phyloP scores from a whole-genome alignment of 2,113 vertebrate species.

The Sylvilagus bachmani region DNA sequence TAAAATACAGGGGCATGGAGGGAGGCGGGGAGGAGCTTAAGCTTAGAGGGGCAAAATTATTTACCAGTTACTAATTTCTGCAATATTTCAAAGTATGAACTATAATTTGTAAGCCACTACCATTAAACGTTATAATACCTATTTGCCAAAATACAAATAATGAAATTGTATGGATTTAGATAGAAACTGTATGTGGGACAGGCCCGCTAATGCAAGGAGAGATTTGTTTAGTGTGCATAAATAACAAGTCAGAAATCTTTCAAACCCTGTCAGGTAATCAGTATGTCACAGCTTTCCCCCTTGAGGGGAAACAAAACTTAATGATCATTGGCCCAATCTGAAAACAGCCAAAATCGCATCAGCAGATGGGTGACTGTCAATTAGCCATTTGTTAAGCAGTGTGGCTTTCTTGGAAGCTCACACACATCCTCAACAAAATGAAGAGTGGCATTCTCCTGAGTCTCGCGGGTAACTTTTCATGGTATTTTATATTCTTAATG shows the following conservation, averaged over 20 bases:
- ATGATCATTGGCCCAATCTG: constrained; percentile 34
- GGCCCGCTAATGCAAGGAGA: neutral
- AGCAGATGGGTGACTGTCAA: constrained; percentile 74
- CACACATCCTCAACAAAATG: constrained; percentile 19
- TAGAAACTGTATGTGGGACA: neutral
- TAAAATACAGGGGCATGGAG: neutral
- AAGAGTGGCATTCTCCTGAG: constrained; percentile 14
- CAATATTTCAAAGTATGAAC: neutral
- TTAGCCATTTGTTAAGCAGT: constrained; percentile 79
- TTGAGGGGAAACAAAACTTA: constrained; percentile 78
- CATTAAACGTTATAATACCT: neutral
- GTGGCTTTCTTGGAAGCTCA: constrained; percentile 60
- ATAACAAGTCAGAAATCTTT: constrained; percentile 75
- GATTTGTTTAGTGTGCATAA: neutral
- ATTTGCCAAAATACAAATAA: constrained; percentile 9
- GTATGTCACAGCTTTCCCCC: constrained; percentile 71
- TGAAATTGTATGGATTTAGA: neutral
- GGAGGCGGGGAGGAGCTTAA: neutral
- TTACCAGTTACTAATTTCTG: constrained; percentile 5
- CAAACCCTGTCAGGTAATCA: constrained; percentile 58
- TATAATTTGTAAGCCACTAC: neutral
- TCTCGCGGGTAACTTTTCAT: constrained; percentile 65
- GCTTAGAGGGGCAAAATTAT: neutral
- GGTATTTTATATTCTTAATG: constrained; percentile 52
- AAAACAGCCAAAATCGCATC: constrained; percentile 64